Evolutionary conservation across 2,113 vertebrate genomes (phyloP).

Genomic region (Cyphotilapia sp.): DNA sequence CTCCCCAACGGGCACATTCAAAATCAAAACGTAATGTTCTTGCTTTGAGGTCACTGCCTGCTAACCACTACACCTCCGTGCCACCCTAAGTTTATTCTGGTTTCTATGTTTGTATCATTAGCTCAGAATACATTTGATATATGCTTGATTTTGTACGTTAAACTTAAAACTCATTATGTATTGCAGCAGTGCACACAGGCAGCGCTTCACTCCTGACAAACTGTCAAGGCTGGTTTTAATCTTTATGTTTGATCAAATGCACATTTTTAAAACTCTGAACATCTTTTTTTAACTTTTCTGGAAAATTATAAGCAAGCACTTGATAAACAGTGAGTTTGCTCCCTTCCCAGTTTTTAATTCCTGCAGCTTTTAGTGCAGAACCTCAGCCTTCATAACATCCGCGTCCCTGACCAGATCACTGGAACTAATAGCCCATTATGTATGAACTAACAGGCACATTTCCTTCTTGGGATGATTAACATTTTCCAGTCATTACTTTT

Average conservation of each 20-base stretch:
- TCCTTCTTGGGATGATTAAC: neutral
- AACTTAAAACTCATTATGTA: neutral
- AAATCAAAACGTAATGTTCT: neutral
- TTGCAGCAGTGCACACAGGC: neutral
- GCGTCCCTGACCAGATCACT: neutral
- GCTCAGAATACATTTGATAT: neutral
- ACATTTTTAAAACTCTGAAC: neutral
- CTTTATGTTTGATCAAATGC: neutral
- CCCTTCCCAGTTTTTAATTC: neutral
- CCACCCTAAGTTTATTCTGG: neutral
- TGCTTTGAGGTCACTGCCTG: neutral
- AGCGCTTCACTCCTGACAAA: neutral
- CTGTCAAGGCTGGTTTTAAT: neutral
- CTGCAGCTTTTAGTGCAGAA: neutral
- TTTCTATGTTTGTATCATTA: neutral
- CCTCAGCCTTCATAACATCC: neutral
- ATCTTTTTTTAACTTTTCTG: neutral
- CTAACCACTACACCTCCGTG: neutral
- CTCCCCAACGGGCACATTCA: neutral
- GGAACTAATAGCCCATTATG: neutral
- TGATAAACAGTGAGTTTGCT: neutral
- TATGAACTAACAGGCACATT: neutral
- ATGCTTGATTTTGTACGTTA: neutral
- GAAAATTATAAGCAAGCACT: neutral
- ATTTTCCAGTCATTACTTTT: constrained; percentile 17